A percentile compares a stretch with the other conserved stretches of the same genome.
phyloP scores from a whole-genome alignment of 2,888 invertebrate species.

The Clanis bilineata region DNA sequence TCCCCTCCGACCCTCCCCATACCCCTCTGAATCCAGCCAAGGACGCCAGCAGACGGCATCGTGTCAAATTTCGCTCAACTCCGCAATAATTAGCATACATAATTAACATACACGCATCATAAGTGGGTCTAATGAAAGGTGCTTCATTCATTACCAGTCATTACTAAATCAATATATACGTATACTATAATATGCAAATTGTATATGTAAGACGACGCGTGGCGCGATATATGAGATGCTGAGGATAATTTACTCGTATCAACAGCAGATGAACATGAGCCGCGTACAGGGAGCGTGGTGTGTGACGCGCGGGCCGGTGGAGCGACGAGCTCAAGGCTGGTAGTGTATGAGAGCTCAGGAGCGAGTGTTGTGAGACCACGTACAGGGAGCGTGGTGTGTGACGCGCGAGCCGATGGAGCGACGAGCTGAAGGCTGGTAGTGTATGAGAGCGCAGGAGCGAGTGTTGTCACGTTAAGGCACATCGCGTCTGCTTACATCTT shows the following conservation, averaged over 20 bases:
- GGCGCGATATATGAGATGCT: neutral
- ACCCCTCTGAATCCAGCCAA: neutral
- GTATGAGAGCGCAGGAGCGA: too few species aligned
- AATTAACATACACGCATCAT: conserved; percentile 16
- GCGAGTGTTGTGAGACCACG: neutral
- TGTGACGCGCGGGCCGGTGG: neutral
- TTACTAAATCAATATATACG: conserved; percentile 36
- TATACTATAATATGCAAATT: conserved; percentile 37
- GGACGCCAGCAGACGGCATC: neutral
- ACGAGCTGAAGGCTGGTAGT: neutral
- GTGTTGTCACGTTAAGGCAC: too few species aligned
- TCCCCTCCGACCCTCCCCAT: neutral
- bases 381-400: conserved; percentile 1
- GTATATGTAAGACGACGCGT: conserved; percentile 23
- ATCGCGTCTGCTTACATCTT: conserved; percentile 16
- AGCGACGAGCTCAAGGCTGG: neutral
- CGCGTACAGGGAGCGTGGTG: neutral
- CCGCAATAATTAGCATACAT: conserved; percentile 15
- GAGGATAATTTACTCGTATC: neutral
- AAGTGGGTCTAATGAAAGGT: conserved; percentile 16
- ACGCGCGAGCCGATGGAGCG: neutral
- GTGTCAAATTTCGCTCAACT: conserved; percentile 12
- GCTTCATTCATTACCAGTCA: conserved; percentile 35
- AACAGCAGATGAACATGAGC: too few species aligned
- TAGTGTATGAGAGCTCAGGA: neutral